A percentile compares a stretch with the other conserved stretches of the same genome.
Conservation (phyloP, 2,113 vertebrate genomes). For the Cyprinodon brontotheroides region DNA sequence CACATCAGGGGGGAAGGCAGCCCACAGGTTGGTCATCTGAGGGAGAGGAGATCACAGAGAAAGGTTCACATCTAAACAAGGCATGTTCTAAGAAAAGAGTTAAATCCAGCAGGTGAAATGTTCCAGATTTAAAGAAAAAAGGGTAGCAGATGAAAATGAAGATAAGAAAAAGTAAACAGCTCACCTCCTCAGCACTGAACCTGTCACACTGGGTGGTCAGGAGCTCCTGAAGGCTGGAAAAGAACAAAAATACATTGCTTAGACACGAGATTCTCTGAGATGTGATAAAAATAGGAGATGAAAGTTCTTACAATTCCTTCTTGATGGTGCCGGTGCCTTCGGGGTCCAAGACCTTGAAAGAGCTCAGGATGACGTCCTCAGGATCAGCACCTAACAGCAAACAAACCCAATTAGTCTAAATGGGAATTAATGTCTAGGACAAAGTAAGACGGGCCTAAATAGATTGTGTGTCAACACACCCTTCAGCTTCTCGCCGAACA, state of each 20-base stretch:
- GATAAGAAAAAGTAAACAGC: constrained; percentile 5
- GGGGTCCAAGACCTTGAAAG: constrained; percentile 92
- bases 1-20: constrained; percentile 88
- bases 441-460: not conserved
- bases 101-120: too few species aligned
- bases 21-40: constrained; percentile 89
- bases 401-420: constrained; percentile 1
- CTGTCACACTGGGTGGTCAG: constrained; percentile 93
- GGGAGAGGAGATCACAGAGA: not conserved
- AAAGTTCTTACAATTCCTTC: constrained; percentile 87
- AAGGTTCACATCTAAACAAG: not conserved
- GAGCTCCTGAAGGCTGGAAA: constrained; percentile 86
- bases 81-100: not conserved
- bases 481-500: constrained; percentile 97
- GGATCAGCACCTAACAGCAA: constrained; percentile 85
- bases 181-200: constrained; percentile 89
- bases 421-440: not conserved
- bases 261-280: not conserved
- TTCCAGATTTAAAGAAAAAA: not conserved
- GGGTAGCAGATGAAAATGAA: too few species aligned
- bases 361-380: constrained; percentile 89
- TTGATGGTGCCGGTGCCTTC: constrained; percentile 88
- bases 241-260: not conserved
- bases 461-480: constrained; percentile 68
- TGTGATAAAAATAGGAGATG: not conserved